phyloP scores from a whole-genome alignment of 2,888 invertebrate species.

The Lordiphosa fenestrarum region DNA sequence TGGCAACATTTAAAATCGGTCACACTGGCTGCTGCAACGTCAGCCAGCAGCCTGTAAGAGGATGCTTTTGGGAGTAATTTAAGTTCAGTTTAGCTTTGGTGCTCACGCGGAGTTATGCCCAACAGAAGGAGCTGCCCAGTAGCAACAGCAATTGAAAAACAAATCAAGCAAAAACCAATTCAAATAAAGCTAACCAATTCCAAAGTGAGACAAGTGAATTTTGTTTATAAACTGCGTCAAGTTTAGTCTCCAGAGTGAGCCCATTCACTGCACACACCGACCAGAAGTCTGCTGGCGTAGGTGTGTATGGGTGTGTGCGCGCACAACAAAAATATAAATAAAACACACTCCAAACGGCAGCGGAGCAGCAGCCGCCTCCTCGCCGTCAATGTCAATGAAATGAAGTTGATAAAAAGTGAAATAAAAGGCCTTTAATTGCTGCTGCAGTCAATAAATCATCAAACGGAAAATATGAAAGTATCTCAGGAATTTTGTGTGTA shows the following conservation, averaged over 20 bases:
- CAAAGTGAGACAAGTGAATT: not conserved
- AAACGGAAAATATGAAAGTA: slow-evolving; percentile 70
- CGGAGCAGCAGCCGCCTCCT: slow-evolving; percentile 22
- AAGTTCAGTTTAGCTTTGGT: slow-evolving; percentile 8
- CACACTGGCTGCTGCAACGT: no score
- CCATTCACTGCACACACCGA: slow-evolving; percentile 14
- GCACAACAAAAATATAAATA: slow-evolving; percentile 68
- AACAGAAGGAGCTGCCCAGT: slow-evolving; percentile 4
- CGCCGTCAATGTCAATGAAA: slow-evolving; percentile 61
- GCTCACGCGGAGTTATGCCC: slow-evolving; percentile 1
- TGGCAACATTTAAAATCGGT: no score
- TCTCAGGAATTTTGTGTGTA: slow-evolving; percentile 63
- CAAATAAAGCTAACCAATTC: slow-evolving; percentile 1
- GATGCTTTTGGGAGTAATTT: no score
- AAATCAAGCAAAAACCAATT: slow-evolving; percentile 1
- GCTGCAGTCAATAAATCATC: slow-evolving; percentile 73
- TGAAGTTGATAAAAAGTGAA: slow-evolving; percentile 71
- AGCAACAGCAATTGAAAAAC: not conserved
- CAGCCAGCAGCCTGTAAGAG: no score
- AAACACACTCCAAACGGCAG: slow-evolving; percentile 42
- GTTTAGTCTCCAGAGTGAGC: not conserved
- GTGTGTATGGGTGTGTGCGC: slow-evolving; percentile 38
- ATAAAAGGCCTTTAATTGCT: slow-evolving; percentile 71
- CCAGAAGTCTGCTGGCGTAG: slow-evolving; percentile 31
- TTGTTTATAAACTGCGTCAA: no score